Conservation (phyloP, 2,888 invertebrate genomes). For the Notodonta dromedarius region DNA sequence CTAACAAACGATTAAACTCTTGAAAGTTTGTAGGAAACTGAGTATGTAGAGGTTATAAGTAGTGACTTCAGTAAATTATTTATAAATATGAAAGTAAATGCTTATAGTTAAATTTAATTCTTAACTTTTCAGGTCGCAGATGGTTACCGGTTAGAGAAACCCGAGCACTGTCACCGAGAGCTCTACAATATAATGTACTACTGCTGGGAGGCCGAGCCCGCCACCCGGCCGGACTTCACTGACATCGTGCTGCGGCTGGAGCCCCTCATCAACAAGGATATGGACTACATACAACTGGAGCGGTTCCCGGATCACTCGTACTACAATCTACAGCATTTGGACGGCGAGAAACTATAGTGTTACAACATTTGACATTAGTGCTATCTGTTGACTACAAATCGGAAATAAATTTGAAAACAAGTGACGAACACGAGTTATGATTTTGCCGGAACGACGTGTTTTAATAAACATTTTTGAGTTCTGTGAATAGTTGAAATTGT, state of each 20-base stretch:
- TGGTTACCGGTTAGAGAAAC: constrained; percentile 95
- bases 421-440: too few species aligned
- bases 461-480: background rate
- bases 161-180: constrained; percentile 96
- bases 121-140: constrained; percentile 89
- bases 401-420: background rate
- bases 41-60: too few species aligned
- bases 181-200: constrained; percentile 98
- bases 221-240: constrained; percentile 92
- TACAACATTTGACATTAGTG: too few species aligned
- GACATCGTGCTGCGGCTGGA: constrained; percentile 93
- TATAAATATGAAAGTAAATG: too few species aligned
- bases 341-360: constrained; percentile 89
- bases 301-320: constrained; percentile 97
- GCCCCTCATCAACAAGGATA: constrained; percentile 93
- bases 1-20: too few species aligned
- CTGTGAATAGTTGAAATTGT: constrained; percentile 14
- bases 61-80: too few species aligned
- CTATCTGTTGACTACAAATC: too few species aligned
- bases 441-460: too few species aligned
- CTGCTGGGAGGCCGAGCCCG: constrained; percentile 95
- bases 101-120: background rate
- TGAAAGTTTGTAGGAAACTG: too few species aligned
- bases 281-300: constrained; percentile 96
- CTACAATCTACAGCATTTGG: constrained; percentile 93